Percentiles rank a stretch among this genome's conserved stretches.
These are phyloP conservation scores for Noctilio leporinus DNA, from an alignment of 2,113 vertebrate species.

Conservation along the genomic window DNA sequence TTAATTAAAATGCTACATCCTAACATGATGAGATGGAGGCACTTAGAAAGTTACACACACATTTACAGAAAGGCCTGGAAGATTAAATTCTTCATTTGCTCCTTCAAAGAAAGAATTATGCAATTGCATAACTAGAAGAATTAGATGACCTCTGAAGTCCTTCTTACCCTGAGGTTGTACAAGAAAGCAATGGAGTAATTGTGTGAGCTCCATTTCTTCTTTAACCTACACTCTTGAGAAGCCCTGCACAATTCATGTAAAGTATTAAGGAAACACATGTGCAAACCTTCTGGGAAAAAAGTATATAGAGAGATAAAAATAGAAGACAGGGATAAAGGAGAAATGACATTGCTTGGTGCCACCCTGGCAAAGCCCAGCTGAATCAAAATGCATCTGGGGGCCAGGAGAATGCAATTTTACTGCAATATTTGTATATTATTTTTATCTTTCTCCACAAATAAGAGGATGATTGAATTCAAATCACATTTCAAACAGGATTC, in stretches of 20 bases:
- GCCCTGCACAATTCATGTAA: background rate
- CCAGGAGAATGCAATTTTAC: slow-evolving; percentile 36
- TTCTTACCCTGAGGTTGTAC: background rate
- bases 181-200: background rate
- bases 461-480: slow-evolving; percentile 64
- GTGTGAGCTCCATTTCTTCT: background rate
- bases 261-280: background rate
- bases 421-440: slow-evolving; percentile 69
- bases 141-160: background rate
- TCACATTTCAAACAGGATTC: slow-evolving; percentile 70
- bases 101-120: background rate
- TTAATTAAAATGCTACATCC: slow-evolving; percentile 30
- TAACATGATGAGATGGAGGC: background rate
- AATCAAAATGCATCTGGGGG: background rate
- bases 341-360: background rate
- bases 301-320: background rate
- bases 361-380: background rate
- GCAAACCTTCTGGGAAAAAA: slow-evolving; percentile 10
- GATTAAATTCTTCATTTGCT: background rate
- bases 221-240: background rate
- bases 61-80: background rate
- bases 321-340: background rate
- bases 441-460: slow-evolving; percentile 65
- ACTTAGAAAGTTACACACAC: background rate
- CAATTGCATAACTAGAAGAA: background rate